phyloP scores from a whole-genome alignment of 2,113 vertebrate species.

The Saguinus midas region DNA sequence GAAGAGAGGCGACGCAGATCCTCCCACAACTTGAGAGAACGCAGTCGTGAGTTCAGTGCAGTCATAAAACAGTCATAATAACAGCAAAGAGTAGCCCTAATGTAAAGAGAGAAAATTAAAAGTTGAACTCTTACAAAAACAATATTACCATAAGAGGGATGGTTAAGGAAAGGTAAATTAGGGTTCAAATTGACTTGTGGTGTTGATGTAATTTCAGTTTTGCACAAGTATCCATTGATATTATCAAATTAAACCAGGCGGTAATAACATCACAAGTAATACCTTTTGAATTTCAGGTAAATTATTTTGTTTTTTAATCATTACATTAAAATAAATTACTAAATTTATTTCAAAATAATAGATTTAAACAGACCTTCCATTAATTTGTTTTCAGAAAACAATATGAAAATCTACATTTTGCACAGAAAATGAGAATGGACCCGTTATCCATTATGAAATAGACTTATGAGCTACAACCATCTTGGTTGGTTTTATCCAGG shows the following conservation, averaged over 20 bases:
- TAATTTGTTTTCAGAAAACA: background rate
- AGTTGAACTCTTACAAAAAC: background rate
- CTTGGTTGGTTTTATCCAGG: background rate
- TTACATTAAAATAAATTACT: background rate
- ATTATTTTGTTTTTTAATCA: background rate
- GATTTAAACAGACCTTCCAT: background rate
- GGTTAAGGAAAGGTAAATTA: background rate
- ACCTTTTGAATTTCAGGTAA: background rate
- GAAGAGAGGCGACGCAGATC: rapidly evolving
- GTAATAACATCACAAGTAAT: background rate
- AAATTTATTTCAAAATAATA: background rate
- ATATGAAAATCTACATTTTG: background rate
- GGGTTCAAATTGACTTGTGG: background rate
- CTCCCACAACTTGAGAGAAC: rapidly evolving
- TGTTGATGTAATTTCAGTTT: background rate
- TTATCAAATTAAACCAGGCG: background rate
- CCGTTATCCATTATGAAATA: background rate
- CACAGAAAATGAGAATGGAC: background rate
- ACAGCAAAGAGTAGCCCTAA: rapidly evolving
- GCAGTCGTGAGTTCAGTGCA: rapidly evolving
- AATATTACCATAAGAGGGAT: background rate
- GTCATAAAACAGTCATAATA: background rate
- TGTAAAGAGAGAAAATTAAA: background rate
- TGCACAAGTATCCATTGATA: background rate
- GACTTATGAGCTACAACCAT: rapidly evolving